phyloP scores from a whole-genome alignment of 2,888 invertebrate genomes.

The Eurois occulta region DNA sequence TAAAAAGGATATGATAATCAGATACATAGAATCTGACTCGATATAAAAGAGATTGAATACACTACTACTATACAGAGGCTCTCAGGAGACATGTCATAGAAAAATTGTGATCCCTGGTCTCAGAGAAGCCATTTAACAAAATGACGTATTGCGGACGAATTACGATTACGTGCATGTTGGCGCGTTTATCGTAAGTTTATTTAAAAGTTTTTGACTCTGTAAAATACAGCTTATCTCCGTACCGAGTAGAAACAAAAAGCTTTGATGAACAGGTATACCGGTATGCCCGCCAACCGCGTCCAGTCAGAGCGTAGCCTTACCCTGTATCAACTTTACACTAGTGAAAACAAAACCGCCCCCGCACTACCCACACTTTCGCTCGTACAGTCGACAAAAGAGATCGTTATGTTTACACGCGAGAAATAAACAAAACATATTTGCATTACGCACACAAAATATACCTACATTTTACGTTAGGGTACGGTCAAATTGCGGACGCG shows the following conservation, averaged over 20 bases:
- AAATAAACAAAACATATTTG: constrained; percentile 41
- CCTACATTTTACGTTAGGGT: too few species aligned
- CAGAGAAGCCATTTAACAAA: neutral
- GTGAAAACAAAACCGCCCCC: constrained; percentile 84
- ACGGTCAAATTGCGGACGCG: too few species aligned
- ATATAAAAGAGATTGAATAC: neutral
- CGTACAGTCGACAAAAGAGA: constrained; percentile 40
- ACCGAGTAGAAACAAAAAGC: neutral
- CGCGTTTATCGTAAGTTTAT: neutral
- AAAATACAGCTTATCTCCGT: neutral
- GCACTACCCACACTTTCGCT: constrained; percentile 63
- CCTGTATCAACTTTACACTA: constrained; percentile 32
- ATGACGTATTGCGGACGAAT: too few species aligned
- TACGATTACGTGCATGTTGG: neutral
- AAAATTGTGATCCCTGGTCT: neutral
- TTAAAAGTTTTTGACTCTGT: neutral
- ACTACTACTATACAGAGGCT: neutral
- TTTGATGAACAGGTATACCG: neutral
- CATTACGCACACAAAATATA: constrained; percentile 7
- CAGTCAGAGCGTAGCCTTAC: constrained; percentile 21
- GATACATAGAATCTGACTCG: neutral
- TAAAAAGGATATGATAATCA: neutral
- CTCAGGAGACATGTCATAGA: neutral
- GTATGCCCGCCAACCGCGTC: neutral
- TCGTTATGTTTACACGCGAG: constrained; percentile 1